A percentile compares a stretch with the other conserved stretches of the same genome.
Evolutionary conservation across 2,113 vertebrate genomes (phyloP).

Genomic region (Synchiropus splendidus): DNA sequence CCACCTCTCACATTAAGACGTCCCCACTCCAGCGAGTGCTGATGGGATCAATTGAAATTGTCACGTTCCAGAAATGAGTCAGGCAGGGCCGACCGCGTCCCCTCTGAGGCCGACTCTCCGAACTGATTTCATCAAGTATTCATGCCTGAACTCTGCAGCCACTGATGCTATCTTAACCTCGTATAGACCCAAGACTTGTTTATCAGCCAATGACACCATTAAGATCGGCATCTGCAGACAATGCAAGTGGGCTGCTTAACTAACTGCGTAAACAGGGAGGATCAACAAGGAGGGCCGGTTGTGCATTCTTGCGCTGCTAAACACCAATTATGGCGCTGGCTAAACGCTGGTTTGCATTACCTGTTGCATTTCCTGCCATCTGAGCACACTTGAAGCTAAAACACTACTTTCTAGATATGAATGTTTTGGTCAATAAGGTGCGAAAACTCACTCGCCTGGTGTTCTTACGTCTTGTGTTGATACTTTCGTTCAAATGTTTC

Average conservation of each 20-base stretch:
- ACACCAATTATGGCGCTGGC: not conserved
- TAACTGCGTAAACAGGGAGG: constrained; percentile 33
- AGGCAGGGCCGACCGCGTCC: constrained; percentile 14
- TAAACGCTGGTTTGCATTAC: not conserved
- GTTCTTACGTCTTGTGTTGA: too few species aligned
- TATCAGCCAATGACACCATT: constrained; percentile 48
- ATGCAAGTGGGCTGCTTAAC: constrained; percentile 16
- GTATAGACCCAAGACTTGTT: constrained; percentile 21
- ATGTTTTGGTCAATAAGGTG: too few species aligned
- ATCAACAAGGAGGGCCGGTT: constrained; percentile 16
- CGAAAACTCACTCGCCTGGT: too few species aligned
- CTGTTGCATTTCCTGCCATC: too few species aligned
- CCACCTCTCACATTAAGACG: constrained; percentile 2
- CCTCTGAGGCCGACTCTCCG: constrained; percentile 25
- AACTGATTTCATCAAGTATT: constrained; percentile 43
- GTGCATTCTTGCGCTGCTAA: not conserved
- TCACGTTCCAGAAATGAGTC: constrained; percentile 23
- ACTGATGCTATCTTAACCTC: constrained; percentile 41
- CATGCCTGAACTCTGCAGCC: constrained; percentile 19
- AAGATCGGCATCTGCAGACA: constrained; percentile 55
- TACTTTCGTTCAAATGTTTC: too few species aligned
- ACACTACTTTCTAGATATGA: not conserved
- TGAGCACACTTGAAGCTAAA: not conserved
- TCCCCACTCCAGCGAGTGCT: constrained; percentile 24
- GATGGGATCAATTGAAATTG: constrained; percentile 52